A percentile compares a stretch with the other conserved stretches of the same genome.
Conservation (phyloP, 2,888 invertebrate species). For the Drosophila nr. perissopoda region DNA sequence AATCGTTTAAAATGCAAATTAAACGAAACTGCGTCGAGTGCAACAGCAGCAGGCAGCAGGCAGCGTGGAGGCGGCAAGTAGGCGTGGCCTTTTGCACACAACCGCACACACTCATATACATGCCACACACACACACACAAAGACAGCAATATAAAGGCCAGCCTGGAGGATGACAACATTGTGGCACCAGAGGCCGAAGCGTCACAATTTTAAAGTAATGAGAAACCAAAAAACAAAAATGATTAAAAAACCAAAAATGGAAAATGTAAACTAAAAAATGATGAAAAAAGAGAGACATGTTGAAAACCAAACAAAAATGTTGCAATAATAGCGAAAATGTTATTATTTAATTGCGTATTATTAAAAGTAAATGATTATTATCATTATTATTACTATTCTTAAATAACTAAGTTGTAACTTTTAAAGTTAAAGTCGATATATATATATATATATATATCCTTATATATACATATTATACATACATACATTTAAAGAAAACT, state of each 20-base stretch:
- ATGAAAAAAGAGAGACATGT: constrained; percentile 24
- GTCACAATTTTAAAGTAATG: constrained; percentile 70
- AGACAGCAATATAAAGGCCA: constrained; percentile 50
- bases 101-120: constrained; percentile 6
- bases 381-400: constrained; percentile 61
- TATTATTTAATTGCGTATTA: constrained; percentile 77
- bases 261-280: constrained; percentile 24
- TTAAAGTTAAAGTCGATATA: constrained; percentile 73
- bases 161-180: constrained; percentile 59
- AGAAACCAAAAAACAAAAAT: constrained; percentile 50
- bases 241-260: constrained; percentile 13
- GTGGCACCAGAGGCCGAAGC: constrained; percentile 41
- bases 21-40: constrained; percentile 66
- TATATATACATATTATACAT: constrained; percentile 19
- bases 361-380: constrained; percentile 67
- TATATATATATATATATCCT: constrained; percentile 36
- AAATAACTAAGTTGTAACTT: constrained; percentile 76
- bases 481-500: constrained; percentile 55
- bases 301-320: constrained; percentile 51
- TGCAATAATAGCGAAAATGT: constrained; percentile 81
- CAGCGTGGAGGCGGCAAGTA: constrained; percentile 27
- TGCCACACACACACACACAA: constrained; percentile 21
- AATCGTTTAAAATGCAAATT: constrained; percentile 81
- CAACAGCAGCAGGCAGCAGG: constrained; percentile 44
- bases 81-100: constrained; percentile 54